Conservation (phyloP, 1,140 invertebrate species). For the Dufourea novaeangliae region DNA sequence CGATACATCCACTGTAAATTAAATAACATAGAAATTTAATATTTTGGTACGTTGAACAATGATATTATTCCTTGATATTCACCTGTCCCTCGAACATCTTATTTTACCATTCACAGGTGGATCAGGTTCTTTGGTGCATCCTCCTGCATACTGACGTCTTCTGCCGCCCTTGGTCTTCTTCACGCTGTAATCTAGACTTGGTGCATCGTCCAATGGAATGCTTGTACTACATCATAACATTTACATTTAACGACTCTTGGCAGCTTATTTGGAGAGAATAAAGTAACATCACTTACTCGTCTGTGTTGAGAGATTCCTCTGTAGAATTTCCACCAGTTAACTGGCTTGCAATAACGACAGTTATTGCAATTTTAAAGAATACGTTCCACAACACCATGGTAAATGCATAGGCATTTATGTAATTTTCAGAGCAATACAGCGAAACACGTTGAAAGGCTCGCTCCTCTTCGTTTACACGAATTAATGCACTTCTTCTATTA, state of each 20-base stretch:
- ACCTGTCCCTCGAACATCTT: conserved; percentile 77
- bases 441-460: neutral
- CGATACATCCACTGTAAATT: conserved; percentile 81
- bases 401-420: neutral
- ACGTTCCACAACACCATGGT: conserved; percentile 33
- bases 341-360: neutral
- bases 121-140: conserved; percentile 70
- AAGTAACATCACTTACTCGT: conserved; percentile 34
- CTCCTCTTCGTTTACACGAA: neutral
- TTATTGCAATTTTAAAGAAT: conserved; percentile 6
- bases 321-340: conserved; percentile 1
- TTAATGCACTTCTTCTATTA: conserved; percentile 44
- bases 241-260: neutral
- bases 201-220: neutral
- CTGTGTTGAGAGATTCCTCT: neutral
- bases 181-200: neutral
- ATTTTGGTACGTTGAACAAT: neutral
- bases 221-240: neutral
- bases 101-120: conserved; percentile 78
- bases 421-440: neutral
- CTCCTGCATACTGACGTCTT: conserved; percentile 47
- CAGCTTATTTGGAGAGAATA: neutral
- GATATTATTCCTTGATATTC: neutral
- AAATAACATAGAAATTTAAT: neutral
- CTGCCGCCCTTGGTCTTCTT: conserved; percentile 32